Evolutionary conservation across 2,888 invertebrate species (phyloP).

Genomic region (Chirona hameri): DNA sequence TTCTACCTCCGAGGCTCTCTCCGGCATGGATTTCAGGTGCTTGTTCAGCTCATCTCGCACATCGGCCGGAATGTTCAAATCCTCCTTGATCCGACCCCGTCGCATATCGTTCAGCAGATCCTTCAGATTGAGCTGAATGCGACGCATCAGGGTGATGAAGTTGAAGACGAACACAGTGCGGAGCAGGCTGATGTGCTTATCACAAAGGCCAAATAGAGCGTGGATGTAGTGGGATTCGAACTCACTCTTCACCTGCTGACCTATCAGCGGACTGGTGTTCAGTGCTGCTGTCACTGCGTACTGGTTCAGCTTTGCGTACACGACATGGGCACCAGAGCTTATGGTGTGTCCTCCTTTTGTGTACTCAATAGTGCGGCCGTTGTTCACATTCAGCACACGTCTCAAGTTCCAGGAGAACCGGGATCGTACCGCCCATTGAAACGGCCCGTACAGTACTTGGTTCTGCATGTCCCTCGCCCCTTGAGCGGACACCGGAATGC

Average conservation of each 20-base stretch:
- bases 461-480: background rate
- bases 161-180: background rate
- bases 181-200: background rate
- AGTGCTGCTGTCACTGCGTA: background rate
- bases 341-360: background rate
- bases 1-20: constrained; percentile 44
- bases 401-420: background rate
- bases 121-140: background rate
- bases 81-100: background rate
- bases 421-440: background rate
- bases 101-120: background rate
- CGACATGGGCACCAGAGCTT: background rate
- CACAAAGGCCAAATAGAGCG: background rate
- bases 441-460: background rate
- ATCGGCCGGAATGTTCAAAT: background rate
- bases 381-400: background rate
- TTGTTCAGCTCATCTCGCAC: background rate
- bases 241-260: background rate
- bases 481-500: background rate
- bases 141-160: background rate
- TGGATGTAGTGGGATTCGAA: constrained; percentile 3
- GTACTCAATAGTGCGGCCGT: background rate
- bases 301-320: background rate
- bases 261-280: background rate
- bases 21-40: background rate